phyloP scores from a whole-genome alignment of 2,888 invertebrate genomes.

The Pinctada fucata region DNA sequence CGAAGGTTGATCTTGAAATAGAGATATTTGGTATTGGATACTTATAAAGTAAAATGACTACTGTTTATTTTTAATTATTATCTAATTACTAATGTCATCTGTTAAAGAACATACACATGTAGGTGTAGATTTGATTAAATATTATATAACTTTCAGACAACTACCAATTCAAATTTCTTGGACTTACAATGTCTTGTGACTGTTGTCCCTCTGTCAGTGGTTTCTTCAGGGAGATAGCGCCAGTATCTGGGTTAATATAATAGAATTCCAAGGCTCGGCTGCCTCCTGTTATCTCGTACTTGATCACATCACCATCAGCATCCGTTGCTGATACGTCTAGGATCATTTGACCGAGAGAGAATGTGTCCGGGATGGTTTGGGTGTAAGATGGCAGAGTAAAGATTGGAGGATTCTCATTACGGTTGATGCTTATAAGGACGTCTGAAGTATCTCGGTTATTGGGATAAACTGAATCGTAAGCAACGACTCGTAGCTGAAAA shows the following conservation, averaged over 20 bases:
- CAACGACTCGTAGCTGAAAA: conserved; percentile 51
- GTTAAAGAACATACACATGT: too few species aligned
- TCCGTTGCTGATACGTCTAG: conserved; percentile 61
- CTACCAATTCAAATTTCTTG: background rate
- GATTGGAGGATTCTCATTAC: conserved; percentile 62
- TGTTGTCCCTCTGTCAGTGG: conserved; percentile 58
- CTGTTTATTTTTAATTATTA: too few species aligned
- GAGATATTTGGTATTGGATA: background rate
- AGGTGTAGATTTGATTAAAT: too few species aligned
- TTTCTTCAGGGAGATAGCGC: conserved; percentile 62
- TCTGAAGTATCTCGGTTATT: conserved; percentile 44
- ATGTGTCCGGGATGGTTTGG: conserved; percentile 58
- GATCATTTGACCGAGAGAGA: conserved; percentile 59
- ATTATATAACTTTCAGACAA: too few species aligned
- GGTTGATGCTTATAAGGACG: conserved; percentile 52
- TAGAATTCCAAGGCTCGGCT: conserved; percentile 59
- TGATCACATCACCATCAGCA: conserved; percentile 58
- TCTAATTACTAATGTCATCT: too few species aligned
- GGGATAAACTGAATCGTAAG: conserved; percentile 63
- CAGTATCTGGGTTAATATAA: conserved; percentile 60
- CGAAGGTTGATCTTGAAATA: conserved; percentile 42
- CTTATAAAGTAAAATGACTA: too few species aligned
- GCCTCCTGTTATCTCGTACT: conserved; percentile 66
- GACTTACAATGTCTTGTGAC: conserved; percentile 54
- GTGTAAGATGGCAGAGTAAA: conserved; percentile 58